Evolutionary conservation across 1,140 invertebrate genomes (phyloP).

Genomic region (Caenorhabditis latens): DNA sequence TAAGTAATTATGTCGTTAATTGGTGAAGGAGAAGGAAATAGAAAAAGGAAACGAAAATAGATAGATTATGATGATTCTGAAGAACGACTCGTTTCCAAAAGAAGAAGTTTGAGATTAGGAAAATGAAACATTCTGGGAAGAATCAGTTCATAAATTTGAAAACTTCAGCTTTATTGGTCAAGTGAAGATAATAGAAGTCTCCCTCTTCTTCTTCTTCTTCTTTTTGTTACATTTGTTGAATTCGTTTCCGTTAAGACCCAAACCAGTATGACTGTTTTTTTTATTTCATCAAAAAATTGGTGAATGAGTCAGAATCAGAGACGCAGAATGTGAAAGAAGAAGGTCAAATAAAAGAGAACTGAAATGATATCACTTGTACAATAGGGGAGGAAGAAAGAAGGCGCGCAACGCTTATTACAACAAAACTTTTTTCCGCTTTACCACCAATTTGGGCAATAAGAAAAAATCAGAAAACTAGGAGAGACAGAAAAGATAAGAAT

Average conservation of each 20-base stretch:
- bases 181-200: too few species aligned
- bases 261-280: constrained; percentile 6
- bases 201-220: not conserved
- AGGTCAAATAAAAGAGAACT: constrained; percentile 45
- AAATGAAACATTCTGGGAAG: not conserved
- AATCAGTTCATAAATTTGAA: not conserved
- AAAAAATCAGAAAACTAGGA: not conserved
- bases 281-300: constrained; percentile 5
- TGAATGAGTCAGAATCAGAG: constrained; percentile 11
- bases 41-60: not conserved
- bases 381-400: not conserved
- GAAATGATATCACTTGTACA: constrained; percentile 35
- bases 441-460: not conserved
- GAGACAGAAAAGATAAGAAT: not conserved
- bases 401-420: not conserved
- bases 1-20: constrained; percentile 38
- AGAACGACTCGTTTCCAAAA: not conserved
- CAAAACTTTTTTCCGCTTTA: not conserved
- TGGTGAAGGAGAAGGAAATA: constrained; percentile 2
- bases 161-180: too few species aligned
- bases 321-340: constrained; percentile 17
- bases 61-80: not conserved
- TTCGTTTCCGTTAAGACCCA: not conserved
- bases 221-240: not conserved
- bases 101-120: not conserved